A percentile compares a stretch with the other conserved stretches of the same genome.
phyloP scores from a whole-genome alignment of 2,113 vertebrate genomes.

The Mus musculus region DNA sequence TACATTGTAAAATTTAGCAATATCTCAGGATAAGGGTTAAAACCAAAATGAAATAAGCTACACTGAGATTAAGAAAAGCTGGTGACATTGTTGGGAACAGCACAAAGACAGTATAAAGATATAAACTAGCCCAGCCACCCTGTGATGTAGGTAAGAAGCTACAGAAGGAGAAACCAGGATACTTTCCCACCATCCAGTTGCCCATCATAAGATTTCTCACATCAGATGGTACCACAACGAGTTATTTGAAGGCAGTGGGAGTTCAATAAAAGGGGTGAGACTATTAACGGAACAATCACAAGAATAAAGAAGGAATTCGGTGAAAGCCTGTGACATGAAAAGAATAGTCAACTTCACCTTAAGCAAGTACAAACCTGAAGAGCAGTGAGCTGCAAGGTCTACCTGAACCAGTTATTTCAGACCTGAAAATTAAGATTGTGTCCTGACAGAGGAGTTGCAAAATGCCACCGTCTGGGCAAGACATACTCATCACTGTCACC shows the following conservation, averaged over 20 bases:
- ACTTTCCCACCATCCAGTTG: neutral
- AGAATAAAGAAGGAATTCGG: neutral
- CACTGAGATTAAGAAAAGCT: neutral
- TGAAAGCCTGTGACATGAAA: neutral
- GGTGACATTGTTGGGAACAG: too few species aligned
- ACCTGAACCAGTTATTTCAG: neutral
- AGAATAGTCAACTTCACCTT: neutral
- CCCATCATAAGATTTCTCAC: neutral
- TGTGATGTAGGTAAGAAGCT: neutral
- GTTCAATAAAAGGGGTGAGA: neutral
- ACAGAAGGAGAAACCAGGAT: neutral
- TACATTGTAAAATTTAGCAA: neutral
- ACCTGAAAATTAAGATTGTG: neutral
- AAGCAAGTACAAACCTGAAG: neutral
- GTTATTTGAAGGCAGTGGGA: neutral
- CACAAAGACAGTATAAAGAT: neutral
- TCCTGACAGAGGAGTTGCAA: neutral
- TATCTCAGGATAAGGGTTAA: neutral
- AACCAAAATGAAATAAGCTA: neutral
- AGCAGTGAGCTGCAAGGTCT: neutral
- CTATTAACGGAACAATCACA: neutral
- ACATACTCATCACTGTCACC: neutral
- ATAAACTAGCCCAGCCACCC: neutral
- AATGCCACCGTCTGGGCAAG: neutral
- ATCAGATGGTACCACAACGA: neutral